Percentiles rank a stretch among this genome's conserved stretches.
phyloP scores from a whole-genome alignment of 2,113 vertebrate genomes.

The Pseudopipra pipra region DNA sequence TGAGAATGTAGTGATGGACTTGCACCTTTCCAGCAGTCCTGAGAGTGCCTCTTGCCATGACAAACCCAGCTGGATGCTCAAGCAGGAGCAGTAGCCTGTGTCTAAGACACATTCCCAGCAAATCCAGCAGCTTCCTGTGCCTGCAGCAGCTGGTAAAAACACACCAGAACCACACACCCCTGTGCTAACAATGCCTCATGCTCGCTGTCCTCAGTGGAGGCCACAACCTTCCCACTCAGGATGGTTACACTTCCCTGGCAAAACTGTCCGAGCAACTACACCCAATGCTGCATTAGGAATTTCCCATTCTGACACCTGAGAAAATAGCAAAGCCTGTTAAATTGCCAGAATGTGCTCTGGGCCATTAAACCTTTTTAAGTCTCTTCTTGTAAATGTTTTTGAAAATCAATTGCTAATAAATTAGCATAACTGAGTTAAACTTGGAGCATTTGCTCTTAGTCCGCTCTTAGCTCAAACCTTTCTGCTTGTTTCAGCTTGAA shows the following conservation, averaged over 20 bases:
- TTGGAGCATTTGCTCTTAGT: neutral
- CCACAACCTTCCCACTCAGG: neutral
- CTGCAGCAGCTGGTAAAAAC: neutral
- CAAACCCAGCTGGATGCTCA: neutral
- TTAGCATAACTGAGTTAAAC: neutral
- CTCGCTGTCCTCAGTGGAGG: neutral
- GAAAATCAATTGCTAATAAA: neutral
- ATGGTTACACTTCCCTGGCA: neutral
- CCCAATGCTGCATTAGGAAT: neutral
- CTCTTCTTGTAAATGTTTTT: neutral
- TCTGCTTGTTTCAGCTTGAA: neutral
- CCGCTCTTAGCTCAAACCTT: neutral
- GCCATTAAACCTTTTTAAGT: neutral
- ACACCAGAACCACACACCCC: neutral
- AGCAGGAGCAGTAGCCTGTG: neutral
- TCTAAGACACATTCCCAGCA: neutral
- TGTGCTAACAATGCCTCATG: fast-evolving
- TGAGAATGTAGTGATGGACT: neutral
- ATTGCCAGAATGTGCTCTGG: neutral
- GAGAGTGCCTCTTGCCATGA: neutral
- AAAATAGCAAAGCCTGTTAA: neutral
- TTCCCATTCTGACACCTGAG: neutral
- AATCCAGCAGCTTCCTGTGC: neutral
- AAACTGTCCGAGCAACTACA: neutral
- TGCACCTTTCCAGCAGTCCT: neutral